Conservation (phyloP, 1,140 invertebrate genomes). For the Trichomalopsis sarcophagae region DNA sequence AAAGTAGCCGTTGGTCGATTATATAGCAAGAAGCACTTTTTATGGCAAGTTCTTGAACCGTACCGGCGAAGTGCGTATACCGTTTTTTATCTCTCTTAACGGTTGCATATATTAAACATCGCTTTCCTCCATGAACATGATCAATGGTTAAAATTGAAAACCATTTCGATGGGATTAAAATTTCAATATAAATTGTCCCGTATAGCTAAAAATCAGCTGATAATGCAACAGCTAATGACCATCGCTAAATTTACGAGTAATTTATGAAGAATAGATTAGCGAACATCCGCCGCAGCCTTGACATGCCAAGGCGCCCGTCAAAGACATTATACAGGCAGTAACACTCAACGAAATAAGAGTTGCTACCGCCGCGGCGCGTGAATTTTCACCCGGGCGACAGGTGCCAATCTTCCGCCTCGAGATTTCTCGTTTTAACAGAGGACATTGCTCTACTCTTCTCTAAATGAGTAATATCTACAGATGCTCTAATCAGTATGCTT, state of each 20-base stretch:
- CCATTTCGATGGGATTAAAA: no score
- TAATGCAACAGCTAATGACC: no score
- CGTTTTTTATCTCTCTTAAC: not conserved
- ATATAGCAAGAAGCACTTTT: no score
- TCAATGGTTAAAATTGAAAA: not conserved
- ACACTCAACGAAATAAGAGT: not conserved
- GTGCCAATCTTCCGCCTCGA: slow-evolving; percentile 52
- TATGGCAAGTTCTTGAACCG: no score
- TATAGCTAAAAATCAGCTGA: no score
- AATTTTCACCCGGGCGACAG: slow-evolving; percentile 54
- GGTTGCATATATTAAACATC: not conserved
- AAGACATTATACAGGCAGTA: not conserved
- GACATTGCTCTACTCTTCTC: not conserved
- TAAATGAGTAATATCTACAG: not conserved
- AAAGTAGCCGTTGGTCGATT: slow-evolving; percentile 1
- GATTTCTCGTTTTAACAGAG: not conserved
- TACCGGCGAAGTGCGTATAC: not conserved
- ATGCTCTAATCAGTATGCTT: not conserved
- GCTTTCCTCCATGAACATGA: not conserved
- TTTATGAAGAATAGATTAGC: not conserved
- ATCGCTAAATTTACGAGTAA: no score
- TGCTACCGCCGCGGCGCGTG: not conserved
- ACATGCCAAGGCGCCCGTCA: not conserved
- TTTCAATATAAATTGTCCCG: not conserved
- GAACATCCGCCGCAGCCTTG: not conserved